phyloP scores from a whole-genome alignment of 2,113 vertebrate species.

The Mirounga angustirostris region DNA sequence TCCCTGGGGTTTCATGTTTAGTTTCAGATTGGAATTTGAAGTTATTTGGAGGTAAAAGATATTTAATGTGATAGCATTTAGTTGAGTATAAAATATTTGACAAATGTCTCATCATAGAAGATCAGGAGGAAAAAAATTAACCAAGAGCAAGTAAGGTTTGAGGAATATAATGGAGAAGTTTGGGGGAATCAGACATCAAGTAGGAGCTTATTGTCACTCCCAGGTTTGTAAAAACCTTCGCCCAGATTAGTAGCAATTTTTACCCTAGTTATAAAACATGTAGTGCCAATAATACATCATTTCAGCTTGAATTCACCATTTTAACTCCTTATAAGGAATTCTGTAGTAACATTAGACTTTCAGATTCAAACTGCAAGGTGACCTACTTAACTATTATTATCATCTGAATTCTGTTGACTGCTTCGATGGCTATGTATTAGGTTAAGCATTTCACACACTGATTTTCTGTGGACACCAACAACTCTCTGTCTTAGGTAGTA shows the following conservation, averaged over 20 bases:
- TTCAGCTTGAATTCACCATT: constrained; percentile 52
- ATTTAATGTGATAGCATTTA: constrained; percentile 14
- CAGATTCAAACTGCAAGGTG: constrained; percentile 34
- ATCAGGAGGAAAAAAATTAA: constrained; percentile 2
- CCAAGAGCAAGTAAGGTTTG: background rate
- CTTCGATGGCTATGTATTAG: background rate
- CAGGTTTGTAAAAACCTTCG: background rate
- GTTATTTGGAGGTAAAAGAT: constrained; percentile 29
- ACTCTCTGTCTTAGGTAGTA: background rate
- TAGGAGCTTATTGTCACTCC: constrained; percentile 2
- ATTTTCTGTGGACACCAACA: background rate
- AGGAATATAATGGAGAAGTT: constrained; percentile 57
- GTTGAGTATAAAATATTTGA: constrained; percentile 50
- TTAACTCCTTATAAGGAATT: constrained; percentile 64
- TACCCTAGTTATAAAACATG: constrained; percentile 46
- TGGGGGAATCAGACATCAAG: constrained; percentile 1
- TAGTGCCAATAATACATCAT: constrained; percentile 35
- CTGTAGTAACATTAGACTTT: constrained; percentile 42
- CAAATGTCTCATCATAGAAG: constrained; percentile 29
- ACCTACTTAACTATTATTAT: constrained; percentile 6
- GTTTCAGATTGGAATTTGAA: background rate
- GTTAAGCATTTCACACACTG: background rate
- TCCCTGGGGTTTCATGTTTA: background rate
- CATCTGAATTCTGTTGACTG: constrained; percentile 49
- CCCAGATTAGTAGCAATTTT: constrained; percentile 53